Evolutionary conservation across 2,797 vertebrate species (phyloP).

Genomic region (Phataginus tetradactyla): DNA sequence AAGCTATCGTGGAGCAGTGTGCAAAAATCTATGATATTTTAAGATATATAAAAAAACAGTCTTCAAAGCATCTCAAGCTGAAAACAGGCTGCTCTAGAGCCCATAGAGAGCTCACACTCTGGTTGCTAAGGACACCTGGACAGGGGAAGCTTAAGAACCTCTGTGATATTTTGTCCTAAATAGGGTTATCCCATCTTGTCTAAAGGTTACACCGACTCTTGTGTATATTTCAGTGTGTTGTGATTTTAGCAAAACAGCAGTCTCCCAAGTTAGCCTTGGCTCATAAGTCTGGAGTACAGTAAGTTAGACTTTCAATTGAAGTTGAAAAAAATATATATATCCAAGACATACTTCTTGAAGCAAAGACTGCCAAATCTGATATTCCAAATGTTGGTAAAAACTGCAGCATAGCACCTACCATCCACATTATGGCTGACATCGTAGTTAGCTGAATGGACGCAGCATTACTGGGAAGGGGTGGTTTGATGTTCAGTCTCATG

Average conservation of each 20-base stretch:
- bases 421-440: neutral
- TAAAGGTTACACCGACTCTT: neutral
- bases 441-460: neutral
- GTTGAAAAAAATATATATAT: neutral
- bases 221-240: neutral
- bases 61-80: slow-evolving; percentile 49
- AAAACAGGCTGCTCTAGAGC: neutral
- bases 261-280: neutral
- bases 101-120: neutral
- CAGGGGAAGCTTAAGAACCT: neutral
- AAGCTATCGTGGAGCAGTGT: slow-evolving; percentile 1
- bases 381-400: neutral
- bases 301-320: slow-evolving; percentile 24
- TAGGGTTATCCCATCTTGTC: neutral
- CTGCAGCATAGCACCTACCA: neutral
- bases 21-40: slow-evolving; percentile 28
- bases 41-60: slow-evolving; percentile 36
- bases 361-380: neutral
- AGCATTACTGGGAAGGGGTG: neutral
- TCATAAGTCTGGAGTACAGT: neutral
- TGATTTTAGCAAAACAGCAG: slow-evolving; percentile 36
- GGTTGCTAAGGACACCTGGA: neutral
- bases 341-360: neutral
- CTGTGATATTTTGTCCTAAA: neutral
- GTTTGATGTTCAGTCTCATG: neutral